phyloP scores from a whole-genome alignment of 2,888 invertebrate genomes.

The Drosophila neotestacea region DNA sequence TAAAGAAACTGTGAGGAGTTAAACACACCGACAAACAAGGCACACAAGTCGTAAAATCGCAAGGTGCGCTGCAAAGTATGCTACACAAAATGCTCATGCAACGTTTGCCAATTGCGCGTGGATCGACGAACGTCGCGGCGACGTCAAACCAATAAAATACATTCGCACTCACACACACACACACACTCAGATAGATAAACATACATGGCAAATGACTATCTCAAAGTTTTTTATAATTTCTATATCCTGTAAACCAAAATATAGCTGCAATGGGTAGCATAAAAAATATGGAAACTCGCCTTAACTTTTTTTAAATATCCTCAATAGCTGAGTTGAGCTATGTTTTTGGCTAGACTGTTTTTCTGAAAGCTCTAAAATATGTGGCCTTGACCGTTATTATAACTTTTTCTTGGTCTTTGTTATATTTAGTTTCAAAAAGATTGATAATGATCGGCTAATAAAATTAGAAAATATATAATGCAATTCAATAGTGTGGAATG shows the following conservation, averaged over 20 bases:
- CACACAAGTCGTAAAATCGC: conserved; percentile 52
- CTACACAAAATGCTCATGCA: conserved; percentile 50
- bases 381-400: too few relatives aligned
- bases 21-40: conserved; percentile 11
- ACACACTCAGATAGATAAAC: not conserved
- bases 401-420: too few relatives aligned
- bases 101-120: conserved; percentile 37
- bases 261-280: not conserved
- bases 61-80: conserved; percentile 48
- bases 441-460: too few relatives aligned
- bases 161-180: not conserved
- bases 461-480: too few relatives aligned
- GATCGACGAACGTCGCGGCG: conserved; percentile 12
- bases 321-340: too few relatives aligned
- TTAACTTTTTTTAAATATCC: too few relatives aligned
- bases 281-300: too few relatives aligned
- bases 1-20: conserved; percentile 43
- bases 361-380: too few relatives aligned
- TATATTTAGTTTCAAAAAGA: too few relatives aligned
- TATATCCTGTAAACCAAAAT: not conserved
- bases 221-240: conserved; percentile 13
- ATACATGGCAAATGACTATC: conserved; percentile 21
- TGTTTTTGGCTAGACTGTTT: too few relatives aligned
- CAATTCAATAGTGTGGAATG: too few relatives aligned
- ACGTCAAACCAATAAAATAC: conserved; percentile 24